A percentile compares a stretch with the other conserved stretches of the same genome.
Evolutionary conservation across 1,140 invertebrate species (phyloP).

Genomic region (Calosoma granatense): DNA sequence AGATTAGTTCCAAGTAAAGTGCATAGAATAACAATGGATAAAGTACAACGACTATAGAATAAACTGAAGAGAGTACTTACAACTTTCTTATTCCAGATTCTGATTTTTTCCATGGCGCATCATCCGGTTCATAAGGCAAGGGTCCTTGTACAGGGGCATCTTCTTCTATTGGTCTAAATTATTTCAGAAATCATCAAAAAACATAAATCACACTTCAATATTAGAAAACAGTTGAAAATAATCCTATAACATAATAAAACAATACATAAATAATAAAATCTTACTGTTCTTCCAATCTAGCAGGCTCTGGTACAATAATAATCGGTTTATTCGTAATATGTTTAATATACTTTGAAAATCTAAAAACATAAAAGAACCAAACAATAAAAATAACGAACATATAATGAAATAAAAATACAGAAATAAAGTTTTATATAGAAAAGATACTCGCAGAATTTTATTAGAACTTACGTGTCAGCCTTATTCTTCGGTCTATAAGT

Average conservation of each 20-base stretch:
- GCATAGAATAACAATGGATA: slow-evolving; percentile 19
- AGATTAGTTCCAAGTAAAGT: slow-evolving; percentile 6
- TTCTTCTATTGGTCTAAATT: slow-evolving; percentile 47
- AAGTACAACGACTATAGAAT: too few relatives aligned
- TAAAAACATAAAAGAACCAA: slow-evolving; percentile 11
- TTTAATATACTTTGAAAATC: slow-evolving; percentile 3
- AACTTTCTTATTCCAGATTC: slow-evolving; percentile 88
- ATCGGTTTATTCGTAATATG: neutral
- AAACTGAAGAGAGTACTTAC: slow-evolving; percentile 59
- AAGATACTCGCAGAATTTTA: too few relatives aligned
- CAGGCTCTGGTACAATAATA: neutral
- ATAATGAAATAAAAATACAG: too few relatives aligned
- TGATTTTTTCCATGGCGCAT: slow-evolving; percentile 81
- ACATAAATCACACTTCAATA: slow-evolving; percentile 13
- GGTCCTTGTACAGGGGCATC: slow-evolving; percentile 91
- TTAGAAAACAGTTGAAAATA: neutral
- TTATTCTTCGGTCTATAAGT: slow-evolving; percentile 49
- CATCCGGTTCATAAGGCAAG: slow-evolving; percentile 88
- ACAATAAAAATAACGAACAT: neutral
- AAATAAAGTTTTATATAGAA: too few relatives aligned
- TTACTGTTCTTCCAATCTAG: neutral
- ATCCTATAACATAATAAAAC: slow-evolving; percentile 13
- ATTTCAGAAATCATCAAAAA: slow-evolving; percentile 11
- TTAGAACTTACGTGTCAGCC: slow-evolving; percentile 24
- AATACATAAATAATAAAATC: slow-evolving; percentile 10